Evolutionary conservation across 2,888 invertebrate species (phyloP).

Genomic region (Andrena dorsata): DNA sequence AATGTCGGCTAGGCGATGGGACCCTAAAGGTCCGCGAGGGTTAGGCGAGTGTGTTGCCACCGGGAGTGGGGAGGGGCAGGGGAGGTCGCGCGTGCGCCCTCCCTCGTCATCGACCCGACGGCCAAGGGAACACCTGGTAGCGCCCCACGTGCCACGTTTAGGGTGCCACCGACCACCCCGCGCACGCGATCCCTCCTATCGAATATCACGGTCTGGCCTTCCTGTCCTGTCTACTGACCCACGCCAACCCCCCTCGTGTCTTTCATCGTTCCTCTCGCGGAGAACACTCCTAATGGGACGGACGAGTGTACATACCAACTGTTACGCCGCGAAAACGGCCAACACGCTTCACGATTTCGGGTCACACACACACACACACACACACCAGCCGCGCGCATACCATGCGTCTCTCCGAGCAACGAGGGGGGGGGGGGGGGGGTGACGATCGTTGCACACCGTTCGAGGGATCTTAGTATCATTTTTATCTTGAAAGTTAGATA

Average conservation of each 20-base stretch:
- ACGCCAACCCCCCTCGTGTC: slow-evolving; percentile 74
- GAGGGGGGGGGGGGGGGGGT: no score
- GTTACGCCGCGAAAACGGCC: slow-evolving; percentile 15
- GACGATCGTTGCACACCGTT: no score
- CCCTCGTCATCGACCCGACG: slow-evolving; percentile 76
- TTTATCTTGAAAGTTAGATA: no score
- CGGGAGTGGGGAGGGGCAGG: neutral
- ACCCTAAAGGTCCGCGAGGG: slow-evolving; percentile 31
- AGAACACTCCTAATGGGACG: slow-evolving; percentile 42
- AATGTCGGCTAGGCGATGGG: slow-evolving; percentile 27
- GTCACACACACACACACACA: neutral
- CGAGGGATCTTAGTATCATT: no score
- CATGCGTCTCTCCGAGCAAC: no score
- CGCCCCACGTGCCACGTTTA: slow-evolving; percentile 79
- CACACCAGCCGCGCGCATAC: no score
- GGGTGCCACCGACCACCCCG: slow-evolving; percentile 76
- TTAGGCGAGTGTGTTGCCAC: neutral
- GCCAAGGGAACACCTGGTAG: slow-evolving; percentile 80
- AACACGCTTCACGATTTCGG: neutral
- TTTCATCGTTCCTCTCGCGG: slow-evolving; percentile 39
- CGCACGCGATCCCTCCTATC: slow-evolving; percentile 72
- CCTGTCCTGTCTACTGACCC: slow-evolving; percentile 78
- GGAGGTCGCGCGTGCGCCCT: slow-evolving; percentile 76
- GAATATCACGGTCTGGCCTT: slow-evolving; percentile 77
- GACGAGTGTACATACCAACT: slow-evolving; percentile 13